Evolutionary conservation across 2,113 vertebrate species (phyloP).

Genomic region (Ranitomeya imitator): DNA sequence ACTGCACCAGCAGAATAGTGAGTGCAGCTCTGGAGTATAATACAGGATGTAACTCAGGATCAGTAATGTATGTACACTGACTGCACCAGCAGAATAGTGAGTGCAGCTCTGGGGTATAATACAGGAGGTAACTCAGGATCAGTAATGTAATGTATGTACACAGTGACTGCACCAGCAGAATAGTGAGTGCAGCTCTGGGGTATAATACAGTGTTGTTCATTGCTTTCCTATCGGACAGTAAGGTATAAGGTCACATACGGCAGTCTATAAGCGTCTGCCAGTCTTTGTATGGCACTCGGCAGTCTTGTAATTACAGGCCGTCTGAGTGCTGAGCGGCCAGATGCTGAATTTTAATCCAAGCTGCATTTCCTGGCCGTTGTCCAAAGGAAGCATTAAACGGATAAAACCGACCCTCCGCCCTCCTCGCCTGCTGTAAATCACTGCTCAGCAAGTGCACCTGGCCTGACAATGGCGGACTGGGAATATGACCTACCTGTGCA

Average conservation of each 20-base stretch:
- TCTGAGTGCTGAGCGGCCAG: not conserved
- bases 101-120: no score
- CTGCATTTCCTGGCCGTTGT: not conserved
- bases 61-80: no score
- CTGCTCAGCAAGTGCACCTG: slow-evolving; percentile 21
- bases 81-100: no score
- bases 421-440: not conserved
- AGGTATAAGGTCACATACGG: not conserved
- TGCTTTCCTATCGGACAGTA: not conserved
- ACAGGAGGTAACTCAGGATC: no score
- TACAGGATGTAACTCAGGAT: no score
- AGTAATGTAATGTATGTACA: no score
- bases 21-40: no score
- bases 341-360: slow-evolving; percentile 19
- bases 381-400: slow-evolving; percentile 42
- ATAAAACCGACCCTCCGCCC: not conserved
- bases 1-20: no score
- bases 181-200: no score
- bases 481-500: not conserved
- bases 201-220: no score
- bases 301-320: slow-evolving; percentile 13
- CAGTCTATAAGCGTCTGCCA: not conserved
- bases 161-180: no score
- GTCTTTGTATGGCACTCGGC: not conserved
- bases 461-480: not conserved